Evolutionary conservation across 1,140 invertebrate genomes (phyloP).

Genomic region (Papilio polyxenes): DNA sequence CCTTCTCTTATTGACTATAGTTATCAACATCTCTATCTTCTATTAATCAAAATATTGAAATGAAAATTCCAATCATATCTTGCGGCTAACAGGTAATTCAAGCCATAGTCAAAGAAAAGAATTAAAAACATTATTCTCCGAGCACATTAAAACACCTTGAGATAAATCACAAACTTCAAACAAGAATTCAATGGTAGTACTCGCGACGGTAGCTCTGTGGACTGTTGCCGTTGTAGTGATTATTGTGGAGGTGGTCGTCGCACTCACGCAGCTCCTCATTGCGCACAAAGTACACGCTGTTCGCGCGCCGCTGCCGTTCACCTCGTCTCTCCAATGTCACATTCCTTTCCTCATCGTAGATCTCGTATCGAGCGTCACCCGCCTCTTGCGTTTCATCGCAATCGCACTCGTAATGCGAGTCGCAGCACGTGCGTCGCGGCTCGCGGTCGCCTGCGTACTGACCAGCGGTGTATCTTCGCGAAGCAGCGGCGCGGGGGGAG

Average conservation of each 20-base stretch:
- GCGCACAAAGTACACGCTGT: slow-evolving; percentile 8
- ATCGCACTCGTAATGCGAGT: neutral
- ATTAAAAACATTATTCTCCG: neutral
- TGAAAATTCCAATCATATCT: neutral
- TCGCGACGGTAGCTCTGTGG: slow-evolving; percentile 47
- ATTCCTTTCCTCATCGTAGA: neutral
- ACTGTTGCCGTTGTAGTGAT: slow-evolving; percentile 21
- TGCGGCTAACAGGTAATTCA: neutral
- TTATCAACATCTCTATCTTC: neutral
- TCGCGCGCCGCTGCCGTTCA: slow-evolving; percentile 7
- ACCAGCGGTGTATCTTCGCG: neutral
- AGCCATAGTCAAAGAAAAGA: neutral
- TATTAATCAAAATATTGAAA: slow-evolving; percentile 17
- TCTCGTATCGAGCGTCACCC: neutral
- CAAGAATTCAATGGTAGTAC: slow-evolving; percentile 51
- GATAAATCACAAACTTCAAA: neutral
- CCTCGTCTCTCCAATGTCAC: neutral
- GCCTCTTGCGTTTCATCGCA: neutral
- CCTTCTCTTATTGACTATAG: neutral
- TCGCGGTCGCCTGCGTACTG: slow-evolving; percentile 5
- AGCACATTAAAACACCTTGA: neutral
- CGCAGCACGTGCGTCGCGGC: neutral
- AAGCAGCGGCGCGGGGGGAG: slow-evolving; percentile 25
- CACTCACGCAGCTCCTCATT: neutral
- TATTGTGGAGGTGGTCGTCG: neutral